A percentile compares a stretch with the other conserved stretches of the same genome.
Conservation (phyloP, 2,888 invertebrate genomes). For the Timandra comae region DNA sequence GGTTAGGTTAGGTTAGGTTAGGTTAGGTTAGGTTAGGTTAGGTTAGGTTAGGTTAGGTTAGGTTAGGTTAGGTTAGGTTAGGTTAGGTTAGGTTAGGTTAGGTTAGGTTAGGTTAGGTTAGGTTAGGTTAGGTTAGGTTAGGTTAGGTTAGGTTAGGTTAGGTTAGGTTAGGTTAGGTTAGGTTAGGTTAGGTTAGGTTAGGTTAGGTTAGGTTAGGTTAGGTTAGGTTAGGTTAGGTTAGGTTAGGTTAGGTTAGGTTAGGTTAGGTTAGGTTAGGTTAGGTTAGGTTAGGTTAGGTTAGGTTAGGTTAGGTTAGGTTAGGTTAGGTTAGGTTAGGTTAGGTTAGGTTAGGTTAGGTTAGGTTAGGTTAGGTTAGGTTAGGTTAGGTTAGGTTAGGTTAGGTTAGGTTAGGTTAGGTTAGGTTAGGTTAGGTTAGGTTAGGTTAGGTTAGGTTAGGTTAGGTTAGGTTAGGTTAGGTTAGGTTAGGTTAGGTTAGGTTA, state of each 20-base stretch:
- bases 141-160: constrained; percentile 12
- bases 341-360: constrained; percentile 20
- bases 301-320: constrained; percentile 12
- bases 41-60: constrained; percentile 15
- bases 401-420: constrained; percentile 13
- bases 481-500: constrained; percentile 5
- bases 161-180: constrained; percentile 11
- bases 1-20: constrained; percentile 12
- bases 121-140: constrained; percentile 14
- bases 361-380: constrained; percentile 17
- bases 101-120: constrained; percentile 14
- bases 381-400: constrained; percentile 16
- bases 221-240: constrained; percentile 11
- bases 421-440: constrained; percentile 9
- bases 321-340: constrained; percentile 15
- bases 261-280: constrained; percentile 10
- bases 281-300: constrained; percentile 11
- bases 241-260: constrained; percentile 9
- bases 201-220: constrained; percentile 11
- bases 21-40: constrained; percentile 16
- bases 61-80: constrained; percentile 14
- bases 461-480: constrained; percentile 10
- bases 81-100: constrained; percentile 15
- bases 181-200: constrained; percentile 11
- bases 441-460: constrained; percentile 15